phyloP scores from a whole-genome alignment of 2,888 invertebrate species.

The Epinotia nisella region DNA sequence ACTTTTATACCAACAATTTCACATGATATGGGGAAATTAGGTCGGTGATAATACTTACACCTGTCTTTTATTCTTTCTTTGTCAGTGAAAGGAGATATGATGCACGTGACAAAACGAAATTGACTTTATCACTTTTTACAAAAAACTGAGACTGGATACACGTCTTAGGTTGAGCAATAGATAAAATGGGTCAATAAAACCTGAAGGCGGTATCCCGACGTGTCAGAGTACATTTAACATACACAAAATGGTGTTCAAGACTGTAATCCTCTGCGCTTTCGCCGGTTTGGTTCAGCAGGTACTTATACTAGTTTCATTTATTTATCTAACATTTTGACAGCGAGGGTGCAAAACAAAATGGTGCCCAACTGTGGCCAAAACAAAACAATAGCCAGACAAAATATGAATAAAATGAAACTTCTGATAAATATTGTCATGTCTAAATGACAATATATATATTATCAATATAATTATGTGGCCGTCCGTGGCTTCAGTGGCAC shows the following conservation, averaged over 20 bases:
- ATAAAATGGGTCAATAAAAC: slow-evolving; percentile 7
- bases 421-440: no score
- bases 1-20: slow-evolving; percentile 10
- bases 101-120: not conserved
- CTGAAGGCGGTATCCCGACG: not conserved
- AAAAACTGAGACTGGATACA: not conserved
- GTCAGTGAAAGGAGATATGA: slow-evolving; percentile 16
- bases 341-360: no score
- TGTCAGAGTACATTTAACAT: not conserved
- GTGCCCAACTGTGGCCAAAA: no score
- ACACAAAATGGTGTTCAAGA: slow-evolving; percentile 14
- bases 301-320: not conserved
- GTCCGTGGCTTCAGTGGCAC: no score
- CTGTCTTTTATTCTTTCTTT: not conserved
- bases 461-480: no score
- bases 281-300: slow-evolving; percentile 35
- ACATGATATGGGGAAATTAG: slow-evolving; percentile 12
- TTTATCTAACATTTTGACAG: no score
- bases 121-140: slow-evolving; percentile 11
- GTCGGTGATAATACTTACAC: slow-evolving; percentile 3
- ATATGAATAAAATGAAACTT: no score
- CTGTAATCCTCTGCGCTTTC: slow-evolving; percentile 31
- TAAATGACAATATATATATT: no score
- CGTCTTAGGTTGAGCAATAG: not conserved
- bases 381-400: no score